Conservation (phyloP, 2,888 invertebrate species). For the Podabrus alpinus region DNA sequence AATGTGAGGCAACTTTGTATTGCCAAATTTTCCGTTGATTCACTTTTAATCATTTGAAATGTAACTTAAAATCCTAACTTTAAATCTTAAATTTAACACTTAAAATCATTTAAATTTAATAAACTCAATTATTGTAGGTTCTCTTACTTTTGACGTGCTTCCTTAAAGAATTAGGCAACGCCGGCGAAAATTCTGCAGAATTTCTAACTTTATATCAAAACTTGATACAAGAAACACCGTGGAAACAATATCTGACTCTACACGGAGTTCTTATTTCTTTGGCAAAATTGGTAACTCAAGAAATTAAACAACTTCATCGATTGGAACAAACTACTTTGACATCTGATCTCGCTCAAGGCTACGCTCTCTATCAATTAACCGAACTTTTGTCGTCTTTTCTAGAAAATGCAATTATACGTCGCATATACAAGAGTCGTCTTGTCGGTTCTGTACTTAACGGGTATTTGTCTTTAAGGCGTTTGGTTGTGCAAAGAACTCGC, state of each 20-base stretch:
- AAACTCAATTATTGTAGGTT: constrained; percentile 58
- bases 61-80: too few relatives aligned
- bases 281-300: constrained; percentile 83
- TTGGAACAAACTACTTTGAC: constrained; percentile 92
- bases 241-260: constrained; percentile 92
- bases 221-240: constrained; percentile 83
- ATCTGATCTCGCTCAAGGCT: constrained; percentile 91
- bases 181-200: constrained; percentile 92
- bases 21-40: too few relatives aligned
- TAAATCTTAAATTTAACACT: too few relatives aligned
- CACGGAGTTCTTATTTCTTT: constrained; percentile 83
- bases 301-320: constrained; percentile 85
- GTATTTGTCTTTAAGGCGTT: constrained; percentile 84
- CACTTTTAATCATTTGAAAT: too few relatives aligned
- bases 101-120: too few relatives aligned
- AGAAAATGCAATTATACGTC: constrained; percentile 83
- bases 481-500: constrained; percentile 93
- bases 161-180: constrained; percentile 80
- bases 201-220: constrained; percentile 86
- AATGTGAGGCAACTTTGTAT: too few relatives aligned
- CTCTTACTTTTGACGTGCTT: constrained; percentile 87
- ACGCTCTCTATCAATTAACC: constrained; percentile 87
- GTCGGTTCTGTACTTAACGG: constrained; percentile 92
- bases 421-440: constrained; percentile 86
- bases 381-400: constrained; percentile 87